A percentile compares a stretch with the other conserved stretches of the same genome.
Conservation (phyloP, 1,140 invertebrate genomes). For the Solenopsis invicta region DNA sequence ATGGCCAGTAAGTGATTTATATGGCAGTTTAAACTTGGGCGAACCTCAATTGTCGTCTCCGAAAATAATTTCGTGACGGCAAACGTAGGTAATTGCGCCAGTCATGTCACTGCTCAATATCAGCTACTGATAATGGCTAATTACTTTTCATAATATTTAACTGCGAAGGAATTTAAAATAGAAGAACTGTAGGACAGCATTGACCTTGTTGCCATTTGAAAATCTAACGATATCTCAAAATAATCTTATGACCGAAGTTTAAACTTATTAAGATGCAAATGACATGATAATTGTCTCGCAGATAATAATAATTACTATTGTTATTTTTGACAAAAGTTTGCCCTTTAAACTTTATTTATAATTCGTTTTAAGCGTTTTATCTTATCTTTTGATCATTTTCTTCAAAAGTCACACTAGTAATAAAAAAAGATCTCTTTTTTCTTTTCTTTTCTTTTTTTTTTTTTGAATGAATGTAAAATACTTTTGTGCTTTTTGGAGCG, state of each 20-base stretch:
- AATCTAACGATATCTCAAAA: neutral
- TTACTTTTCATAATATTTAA: neutral
- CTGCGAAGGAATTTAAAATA: neutral
- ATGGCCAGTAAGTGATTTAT: neutral
- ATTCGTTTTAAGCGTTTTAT: neutral
- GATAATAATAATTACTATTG: neutral
- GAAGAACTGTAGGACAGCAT: neutral
- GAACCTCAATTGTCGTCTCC: neutral
- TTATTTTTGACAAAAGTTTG: neutral
- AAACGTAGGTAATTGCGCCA: neutral
- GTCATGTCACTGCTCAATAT: neutral
- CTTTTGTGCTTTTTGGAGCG: neutral
- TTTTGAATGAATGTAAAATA: neutral
- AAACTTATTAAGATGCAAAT: neutral
- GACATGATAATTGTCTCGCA: neutral
- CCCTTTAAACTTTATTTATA: neutral
- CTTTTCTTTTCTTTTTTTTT: neutral
- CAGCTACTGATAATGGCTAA: constrained; percentile 3
- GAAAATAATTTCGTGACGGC: neutral
- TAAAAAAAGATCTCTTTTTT: neutral
- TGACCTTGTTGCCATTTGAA: neutral
- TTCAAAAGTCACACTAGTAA: neutral
- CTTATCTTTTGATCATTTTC: neutral
- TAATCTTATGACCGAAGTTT: neutral
- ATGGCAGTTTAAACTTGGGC: neutral